Evolutionary conservation across 2,888 invertebrate genomes (phyloP), one percentile per base, ranked within the genome.

Genomic region (Nomada lathburiana): DNA sequence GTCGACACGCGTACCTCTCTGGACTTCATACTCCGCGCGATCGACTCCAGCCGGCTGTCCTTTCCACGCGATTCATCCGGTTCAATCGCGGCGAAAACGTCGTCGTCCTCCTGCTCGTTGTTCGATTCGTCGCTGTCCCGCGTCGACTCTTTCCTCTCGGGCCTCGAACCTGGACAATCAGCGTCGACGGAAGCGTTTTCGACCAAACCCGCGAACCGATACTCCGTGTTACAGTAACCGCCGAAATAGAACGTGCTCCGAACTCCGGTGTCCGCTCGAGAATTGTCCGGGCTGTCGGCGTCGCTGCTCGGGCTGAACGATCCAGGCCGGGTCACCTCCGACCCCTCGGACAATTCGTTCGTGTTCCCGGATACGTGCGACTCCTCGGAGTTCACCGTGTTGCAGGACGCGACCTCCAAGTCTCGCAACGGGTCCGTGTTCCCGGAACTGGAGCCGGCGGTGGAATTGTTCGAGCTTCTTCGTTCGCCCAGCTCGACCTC

Each of bases 81-180:
- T 13, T 47, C 47, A 16, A 0, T 4, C 47, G 16, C 57, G 23
- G 26, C 63, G 63, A 79, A 79, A 0, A 78, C 79, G 7, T 79
- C 76, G 59, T 76, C 73, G 1, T 60, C 55, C n/a, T 18, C 63
- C 2, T 44, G 26, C 1, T 16, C 26, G 10, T 16, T 5, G 18
- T 16, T 23, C 3, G 5, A 18, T 0, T 50, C 36, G 1, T 7
- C 18, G 3, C 0, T 9, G 50, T 36, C 16, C 4, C 4, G 0
- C 59, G 11, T 26, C 36, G 60, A 20, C 0, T 5, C 0, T 0
- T 42, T 36, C 16, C 16, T 4, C 7, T 16, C 47, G 16, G 47
- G 0, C 47, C 13, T 0, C 0, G 47, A 11, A 1, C 11, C 2
- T 13, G 0, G 47, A 16, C 36, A n/a, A 42, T 1, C 16, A 16